Evolutionary conservation across 2,113 vertebrate species (phyloP).

Genomic region (Pseudorhombus dupliciocellatus): DNA sequence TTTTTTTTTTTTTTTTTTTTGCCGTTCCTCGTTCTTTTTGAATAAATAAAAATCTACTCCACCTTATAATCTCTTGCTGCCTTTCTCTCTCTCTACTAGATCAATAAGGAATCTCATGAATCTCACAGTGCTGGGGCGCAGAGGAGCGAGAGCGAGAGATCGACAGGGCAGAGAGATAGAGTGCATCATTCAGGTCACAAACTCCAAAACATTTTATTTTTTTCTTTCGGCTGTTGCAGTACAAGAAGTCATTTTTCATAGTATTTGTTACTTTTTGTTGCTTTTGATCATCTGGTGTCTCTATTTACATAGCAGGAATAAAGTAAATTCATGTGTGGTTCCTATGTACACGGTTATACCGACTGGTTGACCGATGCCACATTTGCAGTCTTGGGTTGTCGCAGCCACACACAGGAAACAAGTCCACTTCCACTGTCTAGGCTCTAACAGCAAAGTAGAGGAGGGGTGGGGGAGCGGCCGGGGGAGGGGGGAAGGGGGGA

Average conservation of each 20-base stretch:
- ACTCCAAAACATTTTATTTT: slow-evolving; percentile 81
- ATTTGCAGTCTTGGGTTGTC: slow-evolving; percentile 66
- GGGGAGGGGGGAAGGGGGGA: neutral
- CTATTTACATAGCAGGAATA: slow-evolving; percentile 85
- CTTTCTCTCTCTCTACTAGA: slow-evolving; percentile 39
- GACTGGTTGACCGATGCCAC: slow-evolving; percentile 56
- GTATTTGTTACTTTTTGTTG: slow-evolving; percentile 81
- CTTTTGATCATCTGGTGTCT: slow-evolving; percentile 81
- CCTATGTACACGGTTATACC: slow-evolving; percentile 80
- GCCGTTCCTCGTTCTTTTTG: slow-evolving; percentile 36
- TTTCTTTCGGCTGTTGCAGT: slow-evolving; percentile 77
- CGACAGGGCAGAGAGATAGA: slow-evolving; percentile 67
- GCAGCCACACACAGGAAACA: slow-evolving; percentile 61
- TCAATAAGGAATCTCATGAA: slow-evolving; percentile 36
- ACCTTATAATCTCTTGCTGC: slow-evolving; percentile 49
- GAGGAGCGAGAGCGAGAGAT: slow-evolving; percentile 56
- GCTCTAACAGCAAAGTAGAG: slow-evolving; percentile 70
- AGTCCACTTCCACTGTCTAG: slow-evolving; percentile 71
- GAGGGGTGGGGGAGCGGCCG: neutral
- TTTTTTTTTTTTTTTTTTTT: slow-evolving; percentile 48
- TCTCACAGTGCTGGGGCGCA: slow-evolving; percentile 42
- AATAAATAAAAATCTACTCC: slow-evolving; percentile 64
- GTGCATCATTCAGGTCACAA: slow-evolving; percentile 77
- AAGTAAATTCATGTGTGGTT: slow-evolving; percentile 78
- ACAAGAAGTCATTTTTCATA: slow-evolving; percentile 82